Evolutionary conservation across 2,113 vertebrate genomes (phyloP).

Genomic region (Scalopus aquaticus): DNA sequence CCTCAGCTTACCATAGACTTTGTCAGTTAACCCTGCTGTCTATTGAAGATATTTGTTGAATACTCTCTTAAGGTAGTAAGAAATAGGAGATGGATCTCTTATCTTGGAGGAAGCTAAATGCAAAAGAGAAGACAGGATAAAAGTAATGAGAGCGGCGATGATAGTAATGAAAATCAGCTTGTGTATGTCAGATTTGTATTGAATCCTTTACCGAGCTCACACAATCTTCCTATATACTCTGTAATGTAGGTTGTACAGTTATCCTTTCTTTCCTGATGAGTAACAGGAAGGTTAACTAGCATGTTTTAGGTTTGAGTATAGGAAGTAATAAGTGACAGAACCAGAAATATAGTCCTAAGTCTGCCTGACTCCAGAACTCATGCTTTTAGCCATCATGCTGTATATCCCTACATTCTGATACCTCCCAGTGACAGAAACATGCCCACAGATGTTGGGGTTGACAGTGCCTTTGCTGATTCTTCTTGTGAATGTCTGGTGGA

Average conservation of each 20-base stretch:
- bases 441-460: background rate
- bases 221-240: background rate
- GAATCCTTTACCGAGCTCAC: background rate
- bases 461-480: background rate
- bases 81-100: background rate
- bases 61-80: background rate
- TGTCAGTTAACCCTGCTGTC: background rate
- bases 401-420: background rate
- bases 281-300: background rate
- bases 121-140: background rate
- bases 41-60: constrained; percentile 20
- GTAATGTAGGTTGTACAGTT: background rate
- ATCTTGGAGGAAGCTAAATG: background rate
- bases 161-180: background rate
- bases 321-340: background rate
- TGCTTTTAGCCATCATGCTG: background rate
- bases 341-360: background rate
- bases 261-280: background rate
- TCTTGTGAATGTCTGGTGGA: background rate
- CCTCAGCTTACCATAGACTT: constrained; percentile 1
- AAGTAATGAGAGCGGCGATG: background rate
- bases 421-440: background rate
- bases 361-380: background rate
- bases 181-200: background rate
- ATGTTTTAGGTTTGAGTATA: constrained; percentile 15